Percentiles rank a stretch among this genome's conserved stretches.
phyloP scores from a whole-genome alignment of 2,113 vertebrate genomes.

The Aviceda subcristata region DNA sequence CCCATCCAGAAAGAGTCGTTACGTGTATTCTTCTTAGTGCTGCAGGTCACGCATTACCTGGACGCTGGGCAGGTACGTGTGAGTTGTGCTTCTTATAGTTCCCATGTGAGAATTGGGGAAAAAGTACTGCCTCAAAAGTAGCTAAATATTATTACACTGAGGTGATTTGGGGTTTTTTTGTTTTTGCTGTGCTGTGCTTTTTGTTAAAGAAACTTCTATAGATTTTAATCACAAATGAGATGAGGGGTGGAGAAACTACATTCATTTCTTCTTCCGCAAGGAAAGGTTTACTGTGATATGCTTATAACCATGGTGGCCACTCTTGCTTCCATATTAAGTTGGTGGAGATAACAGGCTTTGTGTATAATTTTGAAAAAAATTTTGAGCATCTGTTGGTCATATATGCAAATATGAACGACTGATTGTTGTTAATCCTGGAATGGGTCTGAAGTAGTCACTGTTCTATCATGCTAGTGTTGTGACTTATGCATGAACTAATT shows the following conservation, averaged over 20 bases:
- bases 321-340: rapidly evolving
- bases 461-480: background rate
- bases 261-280: background rate
- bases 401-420: rapidly evolving
- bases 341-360: background rate
- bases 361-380: no score
- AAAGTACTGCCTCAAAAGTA: rapidly evolving
- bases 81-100: rapidly evolving
- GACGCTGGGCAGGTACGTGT: slow-evolving; percentile 91
- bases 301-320: rapidly evolving
- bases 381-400: rapidly evolving
- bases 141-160: no score
- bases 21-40: slow-evolving; percentile 94
- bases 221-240: background rate
- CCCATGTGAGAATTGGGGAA: rapidly evolving
- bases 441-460: background rate
- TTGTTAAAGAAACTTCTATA: rapidly evolving
- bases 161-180: background rate
- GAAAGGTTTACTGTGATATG: rapidly evolving
- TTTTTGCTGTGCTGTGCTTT: rapidly evolving
- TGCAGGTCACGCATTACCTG: slow-evolving; percentile 97
- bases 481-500: background rate
- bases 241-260: background rate
- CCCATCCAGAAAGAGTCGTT: slow-evolving; percentile 98
- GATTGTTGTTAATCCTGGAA: background rate